A percentile compares a stretch with the other conserved stretches of the same genome.
phyloP scores from a whole-genome alignment of 2,797 vertebrate genomes.

The Notoglanidium macrostoma region DNA sequence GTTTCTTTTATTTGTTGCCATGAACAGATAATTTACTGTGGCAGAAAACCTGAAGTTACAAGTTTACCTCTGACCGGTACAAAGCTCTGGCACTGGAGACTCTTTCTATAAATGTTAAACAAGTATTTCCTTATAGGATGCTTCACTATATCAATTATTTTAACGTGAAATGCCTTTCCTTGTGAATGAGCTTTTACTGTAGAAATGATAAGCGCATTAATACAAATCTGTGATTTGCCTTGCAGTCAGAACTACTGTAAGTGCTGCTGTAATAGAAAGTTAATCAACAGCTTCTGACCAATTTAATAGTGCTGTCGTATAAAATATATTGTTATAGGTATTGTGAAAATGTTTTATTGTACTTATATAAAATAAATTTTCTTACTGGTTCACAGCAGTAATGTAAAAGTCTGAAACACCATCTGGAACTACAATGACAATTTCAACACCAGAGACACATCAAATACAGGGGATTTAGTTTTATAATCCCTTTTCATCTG shows the following conservation, averaged over 20 bases:
- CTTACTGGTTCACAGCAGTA: not conserved
- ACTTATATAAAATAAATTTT: too few relatives aligned
- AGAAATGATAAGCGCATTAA: not conserved
- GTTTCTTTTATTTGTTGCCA: too few relatives aligned
- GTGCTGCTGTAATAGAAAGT: not conserved
- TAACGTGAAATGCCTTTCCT: not conserved
- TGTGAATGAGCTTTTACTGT: not conserved
- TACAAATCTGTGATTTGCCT: not conserved
- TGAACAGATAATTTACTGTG: not conserved
- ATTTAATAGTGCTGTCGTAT: not conserved
- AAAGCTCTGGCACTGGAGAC: not conserved
- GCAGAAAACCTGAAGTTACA: not conserved
- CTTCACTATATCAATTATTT: not conserved
- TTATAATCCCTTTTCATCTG: conserved; percentile 42
- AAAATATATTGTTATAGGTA: too few relatives aligned
- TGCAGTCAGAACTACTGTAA: not conserved
- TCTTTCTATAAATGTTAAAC: not conserved
- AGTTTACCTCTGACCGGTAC: not conserved
- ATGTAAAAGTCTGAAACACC: conserved; percentile 28
- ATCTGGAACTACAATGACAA: conserved; percentile 61
- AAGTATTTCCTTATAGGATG: not conserved
- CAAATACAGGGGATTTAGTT: conserved; percentile 38
- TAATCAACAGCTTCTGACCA: conserved; percentile 1
- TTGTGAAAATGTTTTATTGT: too few relatives aligned
- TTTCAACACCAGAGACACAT: conserved; percentile 1